These are phyloP conservation scores for Platichthys stellatus DNA, from an alignment of 2,113 vertebrate species.

Conservation along the genomic window DNA sequence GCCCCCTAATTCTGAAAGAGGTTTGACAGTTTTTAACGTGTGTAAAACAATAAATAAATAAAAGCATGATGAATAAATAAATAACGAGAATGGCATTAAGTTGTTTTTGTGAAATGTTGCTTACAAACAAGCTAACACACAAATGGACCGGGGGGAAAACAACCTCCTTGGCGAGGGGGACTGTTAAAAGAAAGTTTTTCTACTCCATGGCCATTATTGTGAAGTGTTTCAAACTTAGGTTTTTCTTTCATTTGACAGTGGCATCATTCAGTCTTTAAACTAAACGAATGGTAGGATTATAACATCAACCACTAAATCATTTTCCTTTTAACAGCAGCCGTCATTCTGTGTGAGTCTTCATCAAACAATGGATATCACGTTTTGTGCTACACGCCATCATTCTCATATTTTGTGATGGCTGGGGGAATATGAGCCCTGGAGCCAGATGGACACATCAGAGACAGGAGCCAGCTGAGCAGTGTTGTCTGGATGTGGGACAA, in stretches of 20 bases:
- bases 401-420: constrained; percentile 33
- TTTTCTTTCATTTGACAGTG: neutral
- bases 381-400: neutral
- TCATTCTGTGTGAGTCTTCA: neutral
- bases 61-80: constrained; percentile 1
- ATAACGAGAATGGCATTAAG: neutral
- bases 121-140: too few relatives aligned
- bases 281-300: neutral
- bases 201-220: too few relatives aligned
- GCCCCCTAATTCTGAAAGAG: constrained; percentile 1
- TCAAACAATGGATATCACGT: constrained; percentile 15
- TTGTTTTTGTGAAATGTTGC: too few relatives aligned
- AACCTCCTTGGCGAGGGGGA: too few relatives aligned
- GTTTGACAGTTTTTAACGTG: constrained; percentile 1
- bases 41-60: constrained; percentile 17
- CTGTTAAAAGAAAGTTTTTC: too few relatives aligned
- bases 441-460: constrained; percentile 62
- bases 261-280: neutral
- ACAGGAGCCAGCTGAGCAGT: constrained; percentile 20
- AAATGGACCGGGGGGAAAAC: too few relatives aligned
- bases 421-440: constrained; percentile 33
- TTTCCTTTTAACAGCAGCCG: neutral
- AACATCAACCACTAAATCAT: neutral
- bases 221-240: too few relatives aligned
- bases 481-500: constrained; percentile 24